Evolutionary conservation across 92 coral and sea anemone species (phyloP).

Genomic region (Actinostola sp.): DNA sequence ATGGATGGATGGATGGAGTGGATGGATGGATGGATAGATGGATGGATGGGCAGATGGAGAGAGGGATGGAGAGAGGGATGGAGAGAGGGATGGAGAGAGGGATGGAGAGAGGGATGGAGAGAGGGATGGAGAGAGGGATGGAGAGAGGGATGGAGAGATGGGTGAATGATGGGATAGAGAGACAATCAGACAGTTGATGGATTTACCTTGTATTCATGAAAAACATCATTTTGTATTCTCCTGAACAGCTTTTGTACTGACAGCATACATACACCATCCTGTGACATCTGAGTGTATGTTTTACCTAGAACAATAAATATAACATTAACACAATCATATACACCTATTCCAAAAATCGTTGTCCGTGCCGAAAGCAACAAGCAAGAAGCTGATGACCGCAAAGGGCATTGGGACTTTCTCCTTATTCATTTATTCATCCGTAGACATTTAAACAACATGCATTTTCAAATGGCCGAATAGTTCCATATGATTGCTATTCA

Average conservation of each 20-base stretch:
- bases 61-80: background rate
- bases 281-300: slow-evolving; percentile 86
- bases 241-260: slow-evolving; percentile 75
- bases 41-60: background rate
- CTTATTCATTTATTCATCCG: no score
- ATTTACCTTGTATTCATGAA: slow-evolving; percentile 79
- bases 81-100: background rate
- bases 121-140: no score
- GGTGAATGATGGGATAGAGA: no score
- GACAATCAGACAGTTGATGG: background rate
- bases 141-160: background rate
- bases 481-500: no score
- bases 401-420: no score
- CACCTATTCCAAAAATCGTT: background rate
- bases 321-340: background rate
- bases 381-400: no score
- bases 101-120: background rate
- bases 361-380: no score
- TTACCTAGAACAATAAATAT: slow-evolving; percentile 53
- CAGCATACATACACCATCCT: slow-evolving; percentile 72
- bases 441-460: no score
- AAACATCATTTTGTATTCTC: slow-evolving; percentile 67
- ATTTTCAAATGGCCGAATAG: no score
- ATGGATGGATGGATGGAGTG: background rate
- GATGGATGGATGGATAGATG: background rate